Evolutionary conservation across 2,888 invertebrate genomes (phyloP).

Genomic region (Drosophila recens): DNA sequence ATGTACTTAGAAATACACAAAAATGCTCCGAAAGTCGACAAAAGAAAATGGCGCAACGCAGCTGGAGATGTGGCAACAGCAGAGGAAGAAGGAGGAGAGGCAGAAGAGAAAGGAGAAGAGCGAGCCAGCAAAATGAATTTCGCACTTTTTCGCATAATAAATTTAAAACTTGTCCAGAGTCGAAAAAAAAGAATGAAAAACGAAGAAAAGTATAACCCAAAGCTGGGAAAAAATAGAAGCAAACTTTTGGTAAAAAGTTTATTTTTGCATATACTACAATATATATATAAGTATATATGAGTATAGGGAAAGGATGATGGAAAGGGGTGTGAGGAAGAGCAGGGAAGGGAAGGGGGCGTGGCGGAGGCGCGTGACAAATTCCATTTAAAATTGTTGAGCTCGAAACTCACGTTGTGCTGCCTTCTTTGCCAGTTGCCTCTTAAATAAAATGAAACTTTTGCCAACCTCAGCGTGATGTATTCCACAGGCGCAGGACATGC

Average conservation of each 20-base stretch:
- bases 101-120: constrained; percentile 44
- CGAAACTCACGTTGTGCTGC: constrained; percentile 34
- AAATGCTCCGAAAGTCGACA: constrained; percentile 76
- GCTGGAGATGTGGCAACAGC: constrained; percentile 58
- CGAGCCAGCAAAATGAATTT: constrained; percentile 83
- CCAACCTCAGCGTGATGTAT: constrained; percentile 81
- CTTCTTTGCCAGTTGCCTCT: constrained; percentile 42
- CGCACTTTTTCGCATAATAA: constrained; percentile 85
- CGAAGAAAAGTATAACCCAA: constrained; percentile 43
- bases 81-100: constrained; percentile 15
- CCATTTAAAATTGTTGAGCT: constrained; percentile 80
- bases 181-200: constrained; percentile 21
- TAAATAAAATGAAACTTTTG: constrained; percentile 81
- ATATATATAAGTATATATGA: constrained; percentile 29
- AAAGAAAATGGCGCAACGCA: constrained; percentile 72
- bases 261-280: constrained; percentile 73
- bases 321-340: background rate
- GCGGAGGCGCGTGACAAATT: constrained; percentile 81
- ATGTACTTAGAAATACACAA: constrained; percentile 82
- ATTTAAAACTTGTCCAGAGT: constrained; percentile 81
- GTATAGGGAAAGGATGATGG: constrained; percentile 3
- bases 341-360: background rate
- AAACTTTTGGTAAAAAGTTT: constrained; percentile 79
- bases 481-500: constrained; percentile 59
- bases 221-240: constrained; percentile 51